Base-by-base conservation (phyloP, 2,797 vertebrate species). In the Crocodylus rhombifer region DNA sequence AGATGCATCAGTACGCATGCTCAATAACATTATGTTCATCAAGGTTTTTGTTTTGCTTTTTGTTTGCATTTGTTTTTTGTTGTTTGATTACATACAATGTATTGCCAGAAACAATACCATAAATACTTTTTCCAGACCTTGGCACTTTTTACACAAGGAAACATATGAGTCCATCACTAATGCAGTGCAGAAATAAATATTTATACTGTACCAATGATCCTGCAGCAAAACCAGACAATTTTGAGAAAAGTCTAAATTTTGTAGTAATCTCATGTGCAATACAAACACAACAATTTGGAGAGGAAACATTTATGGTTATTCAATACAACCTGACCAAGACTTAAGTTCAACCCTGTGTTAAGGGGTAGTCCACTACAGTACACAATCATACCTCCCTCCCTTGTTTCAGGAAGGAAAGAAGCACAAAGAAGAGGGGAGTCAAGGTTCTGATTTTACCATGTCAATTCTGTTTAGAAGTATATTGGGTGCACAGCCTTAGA, bases 1-100 rank as follows among this genome's bases (percentile, higher is more conserved):
- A 87, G 15, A 55, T 87, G 61, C 64, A 51, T 42, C 18, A 75
- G 12, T 56, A 55, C n/a, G 69, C 9, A 23, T 56, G 56, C 78
- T 88, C 77, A 81, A 51, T 71, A 74, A 80, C 65, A 14, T 64
- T 95, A 17, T 77, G 92, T 95, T 92, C 10, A 56, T 83, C 86
- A 80, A 21, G 26, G 7, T 14, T 20, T 71, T 42, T 42, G 51
- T 77, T 16, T 62, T 88, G 33, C 67, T 15, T 57, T 42, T 42
- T 82, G 4, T 80, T 96, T 92, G 62, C 64, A 65, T 88, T 30
- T 93, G 4, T 81, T 96, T 95, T 95, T 20, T 6, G 5, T 73
- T 95, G 74, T 62, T 63, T 2, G 88, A 57, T 56, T 85, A 60
- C 2, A 4, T 80, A 30, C 62, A 87, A 33, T 60, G 9, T 86